These are phyloP conservation scores for Nasua narica DNA, from an alignment of 2,797 vertebrate species.

Conservation along the genomic window DNA sequence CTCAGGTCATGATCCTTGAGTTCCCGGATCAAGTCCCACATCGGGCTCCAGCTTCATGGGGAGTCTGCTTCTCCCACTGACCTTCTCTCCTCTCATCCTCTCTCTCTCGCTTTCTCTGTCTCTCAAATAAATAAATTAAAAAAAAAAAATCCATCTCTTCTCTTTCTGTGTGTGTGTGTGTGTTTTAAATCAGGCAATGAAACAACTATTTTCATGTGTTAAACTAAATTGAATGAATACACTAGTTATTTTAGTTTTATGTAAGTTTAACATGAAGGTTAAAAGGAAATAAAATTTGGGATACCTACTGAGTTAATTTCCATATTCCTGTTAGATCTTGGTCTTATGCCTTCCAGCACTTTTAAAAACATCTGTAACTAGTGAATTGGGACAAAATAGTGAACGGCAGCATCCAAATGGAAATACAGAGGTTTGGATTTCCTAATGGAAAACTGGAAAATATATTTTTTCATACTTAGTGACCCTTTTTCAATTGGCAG, in stretches of 20 bases:
- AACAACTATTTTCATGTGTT: neutral
- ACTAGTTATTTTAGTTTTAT: constrained; percentile 14
- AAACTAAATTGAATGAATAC: neutral
- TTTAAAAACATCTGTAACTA: constrained; percentile 70
- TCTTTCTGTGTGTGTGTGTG: neutral
- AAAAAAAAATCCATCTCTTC: neutral
- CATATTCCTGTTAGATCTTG: constrained; percentile 53
- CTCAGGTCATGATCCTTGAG: too few species aligned
- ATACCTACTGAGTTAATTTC: constrained; percentile 57
- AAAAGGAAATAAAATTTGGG: constrained; percentile 42
- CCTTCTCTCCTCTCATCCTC: too few species aligned
- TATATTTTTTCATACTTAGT: constrained; percentile 59
- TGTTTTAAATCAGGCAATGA: neutral
- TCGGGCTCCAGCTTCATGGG: too few species aligned
- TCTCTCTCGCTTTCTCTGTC: too few species aligned
- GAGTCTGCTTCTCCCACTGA: too few species aligned
- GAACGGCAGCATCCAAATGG: constrained; percentile 53
- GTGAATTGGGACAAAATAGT: constrained; percentile 59
- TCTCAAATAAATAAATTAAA: too few species aligned
- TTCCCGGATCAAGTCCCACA: too few species aligned
- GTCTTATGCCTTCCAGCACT: constrained; percentile 42
- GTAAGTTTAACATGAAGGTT: constrained; percentile 15
- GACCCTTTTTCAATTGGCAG: constrained; percentile 61
- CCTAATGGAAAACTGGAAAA: constrained; percentile 76
- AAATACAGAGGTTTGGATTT: constrained; percentile 74